Evolutionary conservation across 2,888 invertebrate genomes (phyloP), one percentile per base, ranked within the genome.

Genomic region (Drosophila longiperda): DNA sequence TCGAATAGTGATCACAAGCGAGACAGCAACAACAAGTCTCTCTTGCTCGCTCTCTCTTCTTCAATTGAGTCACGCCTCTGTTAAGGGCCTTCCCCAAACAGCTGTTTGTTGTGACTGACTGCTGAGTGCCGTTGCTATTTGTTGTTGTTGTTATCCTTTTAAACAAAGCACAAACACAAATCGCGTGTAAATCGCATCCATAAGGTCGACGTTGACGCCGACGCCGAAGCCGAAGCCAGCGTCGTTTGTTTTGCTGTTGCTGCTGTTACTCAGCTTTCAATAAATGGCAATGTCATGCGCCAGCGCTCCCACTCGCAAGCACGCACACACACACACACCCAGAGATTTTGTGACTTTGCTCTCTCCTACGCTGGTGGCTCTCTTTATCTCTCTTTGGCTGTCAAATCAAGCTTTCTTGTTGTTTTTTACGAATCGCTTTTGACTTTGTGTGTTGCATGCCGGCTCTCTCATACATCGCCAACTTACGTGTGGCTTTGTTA

Each of bases 201-300:
- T 72, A 78, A 81, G 82, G 77, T 72, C 81, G 76, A 50, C 69
- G 60, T 20, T n/a, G 53, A 38, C 29, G 73, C 20, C 81, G 75
- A 50, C 57, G 60, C 17, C 20, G 49, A 38, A 12, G 60, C 17
- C 20, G 49, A 38, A 12, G 73, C n/a, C n/a, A 26, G 34, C 74
- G 59, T 70, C 26, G 45, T 54, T 66, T 53, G 42, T 32, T 53
- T 58, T 70, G 55, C 12, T 52, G 50, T 7, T 34, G 55, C 33
- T 53, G 58, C 38, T 53, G 55, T 33, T 68, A 57, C 67, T 71
- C 63, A 61, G 83, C 60, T 83, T 83, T 90, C 84, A 85, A 85
- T 90, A 90, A 90, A 85, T 90, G 90, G 85, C 85, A 85, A 89
- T 85, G 85, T 85, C 85, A 85, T 78, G 82, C 77, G 82, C 78